These are phyloP conservation scores for Epinephelus moara DNA, from an alignment of 2,113 vertebrate genomes.

Conservation along the genomic window DNA sequence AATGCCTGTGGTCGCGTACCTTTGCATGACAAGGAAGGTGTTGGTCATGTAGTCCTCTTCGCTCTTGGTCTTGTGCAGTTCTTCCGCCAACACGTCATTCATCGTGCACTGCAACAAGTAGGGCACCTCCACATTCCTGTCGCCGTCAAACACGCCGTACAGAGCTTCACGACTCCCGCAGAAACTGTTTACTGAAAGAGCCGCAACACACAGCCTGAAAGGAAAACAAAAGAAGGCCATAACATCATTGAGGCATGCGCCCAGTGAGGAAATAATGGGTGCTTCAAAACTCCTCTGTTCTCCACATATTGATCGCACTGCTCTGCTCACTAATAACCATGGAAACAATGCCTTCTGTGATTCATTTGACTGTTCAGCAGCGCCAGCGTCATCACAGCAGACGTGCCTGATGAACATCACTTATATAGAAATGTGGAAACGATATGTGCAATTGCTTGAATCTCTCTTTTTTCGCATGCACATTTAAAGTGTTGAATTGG, in stretches of 20 bases:
- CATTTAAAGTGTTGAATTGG: not conserved
- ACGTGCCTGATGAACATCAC: not conserved
- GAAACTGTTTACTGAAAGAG: slow-evolving; percentile 95
- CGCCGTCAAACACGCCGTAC: slow-evolving; percentile 97
- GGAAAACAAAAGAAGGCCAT: not conserved
- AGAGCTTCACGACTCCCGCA: slow-evolving; percentile 95
- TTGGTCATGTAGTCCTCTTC: slow-evolving; percentile 98
- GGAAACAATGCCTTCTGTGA: slow-evolving; percentile 15
- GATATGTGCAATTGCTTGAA: not conserved
- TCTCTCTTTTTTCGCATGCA: not conserved
- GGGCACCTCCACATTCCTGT: slow-evolving; percentile 96
- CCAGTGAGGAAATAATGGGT: slow-evolving; percentile 23
- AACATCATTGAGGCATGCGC: not conserved
- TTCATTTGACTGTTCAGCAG: not conserved
- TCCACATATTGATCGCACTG: slow-evolving; percentile 10
- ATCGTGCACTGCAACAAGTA: slow-evolving; percentile 97
- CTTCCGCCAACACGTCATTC: slow-evolving; percentile 96
- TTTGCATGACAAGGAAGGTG: slow-evolving; percentile 98
- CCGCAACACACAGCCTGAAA: slow-evolving; percentile 94
- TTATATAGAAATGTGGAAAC: not conserved
- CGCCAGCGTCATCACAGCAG: not conserved
- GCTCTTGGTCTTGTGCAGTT: slow-evolving; percentile 94
- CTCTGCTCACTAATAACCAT: slow-evolving; percentile 29
- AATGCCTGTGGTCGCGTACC: slow-evolving; percentile 75
- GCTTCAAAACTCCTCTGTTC: slow-evolving; percentile 15